Conservation (phyloP, 2,888 invertebrate species). For the Micoletzkya japonica region DNA sequence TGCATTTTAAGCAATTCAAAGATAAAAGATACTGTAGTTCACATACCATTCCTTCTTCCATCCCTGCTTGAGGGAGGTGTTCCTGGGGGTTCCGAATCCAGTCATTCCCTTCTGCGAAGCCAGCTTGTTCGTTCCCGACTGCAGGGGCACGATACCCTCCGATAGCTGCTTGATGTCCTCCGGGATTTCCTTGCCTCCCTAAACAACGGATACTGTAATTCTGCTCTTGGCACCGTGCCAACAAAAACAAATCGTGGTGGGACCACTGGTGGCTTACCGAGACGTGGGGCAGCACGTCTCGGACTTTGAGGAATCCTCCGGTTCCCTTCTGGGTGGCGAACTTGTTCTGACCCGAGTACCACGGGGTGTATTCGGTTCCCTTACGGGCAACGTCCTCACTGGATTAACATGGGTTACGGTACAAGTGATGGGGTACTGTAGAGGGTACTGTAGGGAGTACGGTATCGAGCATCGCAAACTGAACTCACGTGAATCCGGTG, state of each 20-base stretch:
- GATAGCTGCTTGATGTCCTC: constrained; percentile 59
- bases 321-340: constrained; percentile 62
- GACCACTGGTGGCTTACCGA: constrained; percentile 28
- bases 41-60: constrained; percentile 64
- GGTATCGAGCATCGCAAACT: not conserved
- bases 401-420: constrained; percentile 23
- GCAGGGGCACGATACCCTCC: constrained; percentile 65
- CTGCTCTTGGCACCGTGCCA: not conserved
- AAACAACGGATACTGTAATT: not conserved
- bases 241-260: not conserved
- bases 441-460: not conserved
- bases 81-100: constrained; percentile 69
- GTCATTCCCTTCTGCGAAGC: constrained; percentile 69
- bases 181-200: constrained; percentile 61
- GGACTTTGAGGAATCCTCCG: constrained; percentile 63
- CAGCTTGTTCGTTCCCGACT: constrained; percentile 69
- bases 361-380: constrained; percentile 62
- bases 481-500: constrained; percentile 49
- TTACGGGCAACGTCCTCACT: constrained; percentile 61
- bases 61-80: constrained; percentile 53
- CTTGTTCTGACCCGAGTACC: constrained; percentile 64
- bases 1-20: too few relatives aligned
- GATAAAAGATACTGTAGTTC: not conserved
- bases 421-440: not conserved
- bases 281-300: constrained; percentile 61